These are phyloP conservation scores for Oreotrochilus melanogaster DNA, from an alignment of 2,113 vertebrate species.

Conservation along the genomic window DNA sequence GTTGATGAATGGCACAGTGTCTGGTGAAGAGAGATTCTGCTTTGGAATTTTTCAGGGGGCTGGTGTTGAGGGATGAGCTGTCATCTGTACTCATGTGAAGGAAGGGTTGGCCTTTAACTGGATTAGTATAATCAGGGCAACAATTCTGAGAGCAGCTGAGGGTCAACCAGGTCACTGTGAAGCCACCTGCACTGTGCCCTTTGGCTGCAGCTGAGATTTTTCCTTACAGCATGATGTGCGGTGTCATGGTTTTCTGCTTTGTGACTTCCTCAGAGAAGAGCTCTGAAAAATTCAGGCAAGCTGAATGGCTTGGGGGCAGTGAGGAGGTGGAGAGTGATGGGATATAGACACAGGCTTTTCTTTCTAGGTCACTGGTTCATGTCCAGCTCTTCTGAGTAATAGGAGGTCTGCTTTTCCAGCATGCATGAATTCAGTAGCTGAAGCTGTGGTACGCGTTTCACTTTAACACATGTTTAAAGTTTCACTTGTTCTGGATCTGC, in stretches of 20 bases:
- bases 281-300: slow-evolving; percentile 1
- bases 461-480: not conserved
- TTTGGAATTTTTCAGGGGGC: not conserved
- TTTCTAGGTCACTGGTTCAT: slow-evolving; percentile 32
- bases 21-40: not conserved
- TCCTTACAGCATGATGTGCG: not conserved
- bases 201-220: not conserved
- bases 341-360: not conserved
- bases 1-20: not conserved
- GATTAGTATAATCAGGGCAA: slow-evolving; percentile 31
- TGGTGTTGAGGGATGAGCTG: slow-evolving; percentile 10
- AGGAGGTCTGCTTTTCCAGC: not conserved
- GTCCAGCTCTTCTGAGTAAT: not conserved
- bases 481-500: not conserved
- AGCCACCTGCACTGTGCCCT: slow-evolving; percentile 24
- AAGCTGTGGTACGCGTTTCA: not conserved
- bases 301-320: not conserved
- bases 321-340: not conserved
- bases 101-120: slow-evolving; percentile 20
- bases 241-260: slow-evolving; percentile 11
- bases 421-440: slow-evolving; percentile 16
- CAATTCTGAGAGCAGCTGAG: slow-evolving; percentile 16
- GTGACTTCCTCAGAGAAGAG: not conserved
- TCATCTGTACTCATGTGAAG: not conserved
- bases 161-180: not conserved